Percentiles rank a stretch among this genome's conserved stretches.
phyloP scores from a whole-genome alignment of 2,113 vertebrate genomes.

The Pluvialis apricaria region DNA sequence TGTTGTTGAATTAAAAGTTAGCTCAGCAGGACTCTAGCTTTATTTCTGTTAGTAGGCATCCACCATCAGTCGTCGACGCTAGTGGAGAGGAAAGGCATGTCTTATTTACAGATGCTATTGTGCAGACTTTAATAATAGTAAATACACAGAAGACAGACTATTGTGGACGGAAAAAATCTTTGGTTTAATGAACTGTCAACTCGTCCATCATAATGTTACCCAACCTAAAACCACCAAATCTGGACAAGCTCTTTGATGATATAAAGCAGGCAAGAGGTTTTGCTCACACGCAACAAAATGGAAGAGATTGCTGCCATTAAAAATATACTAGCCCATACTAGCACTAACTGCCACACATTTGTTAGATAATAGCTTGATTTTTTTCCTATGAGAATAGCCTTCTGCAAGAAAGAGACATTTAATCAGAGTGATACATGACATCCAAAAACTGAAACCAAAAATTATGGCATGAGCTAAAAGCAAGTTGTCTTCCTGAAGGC shows the following conservation, averaged over 20 bases:
- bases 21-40: slow-evolving; percentile 35
- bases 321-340: slow-evolving; percentile 52
- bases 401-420: slow-evolving; percentile 48
- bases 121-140: slow-evolving; percentile 57
- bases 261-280: slow-evolving; percentile 56
- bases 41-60: slow-evolving; percentile 43
- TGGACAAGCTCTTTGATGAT: slow-evolving; percentile 54
- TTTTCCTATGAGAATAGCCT: slow-evolving; percentile 40
- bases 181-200: slow-evolving; percentile 67
- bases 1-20: slow-evolving; percentile 46
- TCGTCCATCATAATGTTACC: slow-evolving; percentile 56
- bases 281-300: slow-evolving; percentile 53
- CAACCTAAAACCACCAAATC: slow-evolving; percentile 54
- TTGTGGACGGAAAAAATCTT: slow-evolving; percentile 50
- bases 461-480: slow-evolving; percentile 29
- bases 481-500: slow-evolving; percentile 56
- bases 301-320: slow-evolving; percentile 59
- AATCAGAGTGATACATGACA: slow-evolving; percentile 67
- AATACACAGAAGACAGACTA: slow-evolving; percentile 58
- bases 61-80: slow-evolving; percentile 27
- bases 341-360: slow-evolving; percentile 59
- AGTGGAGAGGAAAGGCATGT: slow-evolving; percentile 12
- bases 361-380: slow-evolving; percentile 62
- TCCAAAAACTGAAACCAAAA: slow-evolving; percentile 54
- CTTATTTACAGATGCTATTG: slow-evolving; percentile 63